Evolutionary conservation across 2,797 vertebrate genomes (phyloP).

Genomic region (Sebastes elongatus): DNA sequence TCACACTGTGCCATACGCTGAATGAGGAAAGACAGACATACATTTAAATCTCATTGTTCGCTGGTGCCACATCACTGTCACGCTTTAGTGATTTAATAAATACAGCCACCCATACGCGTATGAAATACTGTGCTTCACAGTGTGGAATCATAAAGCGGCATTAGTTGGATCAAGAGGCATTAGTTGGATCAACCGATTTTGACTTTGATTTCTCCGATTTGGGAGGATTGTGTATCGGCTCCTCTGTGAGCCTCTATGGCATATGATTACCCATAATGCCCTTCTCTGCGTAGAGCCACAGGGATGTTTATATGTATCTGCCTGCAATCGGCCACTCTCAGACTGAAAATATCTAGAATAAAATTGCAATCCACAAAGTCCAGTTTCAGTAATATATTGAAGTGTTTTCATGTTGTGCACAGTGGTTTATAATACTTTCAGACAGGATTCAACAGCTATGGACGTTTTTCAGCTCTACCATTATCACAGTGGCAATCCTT

Average conservation of each 20-base stretch:
- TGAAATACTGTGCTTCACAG: background rate
- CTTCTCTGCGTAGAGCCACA: background rate
- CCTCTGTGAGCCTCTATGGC: background rate
- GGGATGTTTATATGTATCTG: background rate
- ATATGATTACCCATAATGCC: background rate
- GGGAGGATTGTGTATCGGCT: background rate
- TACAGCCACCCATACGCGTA: too few species aligned
- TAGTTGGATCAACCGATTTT: background rate
- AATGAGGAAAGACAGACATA: slow-evolving; percentile 23
- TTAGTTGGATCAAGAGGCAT: background rate
- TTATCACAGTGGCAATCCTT: background rate
- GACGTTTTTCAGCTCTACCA: background rate
- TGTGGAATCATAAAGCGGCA: background rate
- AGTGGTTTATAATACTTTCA: background rate
- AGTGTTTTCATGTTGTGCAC: background rate
- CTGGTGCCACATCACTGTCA: slow-evolving; percentile 13
- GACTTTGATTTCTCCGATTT: background rate
- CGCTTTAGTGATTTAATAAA: background rate
- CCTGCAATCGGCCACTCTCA: background rate
- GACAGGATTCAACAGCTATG: background rate
- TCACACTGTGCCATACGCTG: background rate
- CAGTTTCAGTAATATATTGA: background rate
- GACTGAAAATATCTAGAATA: background rate
- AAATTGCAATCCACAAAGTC: background rate
- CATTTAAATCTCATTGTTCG: slow-evolving; percentile 19